Evolutionary conservation across 2,888 invertebrate species (phyloP), one percentile per base, ranked within the genome.

Genomic region (Aphelenchoides bicaudatus): DNA sequence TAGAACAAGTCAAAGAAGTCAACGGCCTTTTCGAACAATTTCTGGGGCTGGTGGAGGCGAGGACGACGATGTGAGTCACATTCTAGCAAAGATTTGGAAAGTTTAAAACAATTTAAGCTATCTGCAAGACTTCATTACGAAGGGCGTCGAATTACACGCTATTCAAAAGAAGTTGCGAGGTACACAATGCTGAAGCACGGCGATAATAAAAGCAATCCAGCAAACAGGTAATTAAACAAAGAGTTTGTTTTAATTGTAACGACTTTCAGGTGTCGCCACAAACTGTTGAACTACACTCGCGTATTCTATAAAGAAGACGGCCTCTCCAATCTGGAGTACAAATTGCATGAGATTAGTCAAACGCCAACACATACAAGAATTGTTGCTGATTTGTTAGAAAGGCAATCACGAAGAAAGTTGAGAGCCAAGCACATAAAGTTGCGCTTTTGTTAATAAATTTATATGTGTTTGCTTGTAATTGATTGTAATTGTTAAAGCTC

Each of bases 171-270:
- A 62, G 87, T 96, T 67, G 94, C 94, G 0, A 85, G 93, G 30
- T 98, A 98, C 82, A 90, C 88, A 66, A 96, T 96, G 96, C 84
- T 96, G 67, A 87, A 87, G 71, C 98, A 98, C 82, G 87, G 88
- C 77, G 89, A 90, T 72, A 86, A 87, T 74, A 3, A 62, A 10
- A 3, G 62, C 10, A 93, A 91, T 83, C 91, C 91, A 13, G 88
- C 71, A 29, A 79, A 79, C 49, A 62, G 62, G 71, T 79, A 49
- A 58, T 70, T 58, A n/a, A n/a, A n/a, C n/a, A n/a, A n/a, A n/a
- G n/a, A n/a, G n/a, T n/a, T n/a, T n/a, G n/a, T n/a, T n/a, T n/a
- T n/a, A n/a, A n/a, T n/a, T n/a, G n/a, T n/a, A n/a, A n/a, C 10
- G 13, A 23, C 10, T 37, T 72, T 54, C 49, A 75, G 74, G 47